Conservation (phyloP, 37 sponge, comb jelly and placozoan species). For the Spongilla lacustris region DNA sequence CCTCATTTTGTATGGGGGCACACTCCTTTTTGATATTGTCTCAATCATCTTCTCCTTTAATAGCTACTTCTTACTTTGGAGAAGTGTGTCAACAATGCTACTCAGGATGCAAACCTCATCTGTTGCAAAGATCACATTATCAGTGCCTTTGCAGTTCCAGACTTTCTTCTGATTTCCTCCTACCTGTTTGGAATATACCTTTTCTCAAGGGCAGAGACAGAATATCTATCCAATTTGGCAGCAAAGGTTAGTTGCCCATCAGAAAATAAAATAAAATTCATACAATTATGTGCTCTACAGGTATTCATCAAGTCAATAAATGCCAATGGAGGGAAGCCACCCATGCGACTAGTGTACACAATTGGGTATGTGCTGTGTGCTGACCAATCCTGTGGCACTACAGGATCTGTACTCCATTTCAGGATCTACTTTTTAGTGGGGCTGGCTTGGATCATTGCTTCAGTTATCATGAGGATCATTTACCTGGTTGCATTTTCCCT, state of each 20-base stretch:
- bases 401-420: too few relatives aligned
- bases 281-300: background rate
- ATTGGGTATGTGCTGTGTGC: conserved; percentile 12
- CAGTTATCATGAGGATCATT: conserved; percentile 41
- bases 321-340: background rate
- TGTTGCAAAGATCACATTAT: conserved; percentile 31
- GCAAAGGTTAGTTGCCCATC: conserved; percentile 37
- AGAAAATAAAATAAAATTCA: too few relatives aligned
- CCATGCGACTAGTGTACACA: background rate
- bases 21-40: too few relatives aligned
- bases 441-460: conserved; percentile 41
- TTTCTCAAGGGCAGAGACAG: conserved; percentile 60
- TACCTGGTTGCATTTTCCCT: conserved; percentile 13
- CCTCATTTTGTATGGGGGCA: too few relatives aligned
- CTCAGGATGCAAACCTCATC: background rate
- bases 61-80: background rate
- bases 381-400: too few relatives aligned
- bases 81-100: background rate
- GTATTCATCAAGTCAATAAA: conserved; percentile 9
- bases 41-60: background rate
- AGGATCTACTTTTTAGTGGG: conserved; percentile 36
- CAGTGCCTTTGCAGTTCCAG: conserved; percentile 38
- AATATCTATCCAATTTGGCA: conserved; percentile 67
- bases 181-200: conserved; percentile 69
- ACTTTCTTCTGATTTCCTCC: conserved; percentile 46